A percentile compares a stretch with the other conserved stretches of the same genome.
phyloP scores from a whole-genome alignment of 2,113 vertebrate genomes.

The Hemibagrus wyckioides region DNA sequence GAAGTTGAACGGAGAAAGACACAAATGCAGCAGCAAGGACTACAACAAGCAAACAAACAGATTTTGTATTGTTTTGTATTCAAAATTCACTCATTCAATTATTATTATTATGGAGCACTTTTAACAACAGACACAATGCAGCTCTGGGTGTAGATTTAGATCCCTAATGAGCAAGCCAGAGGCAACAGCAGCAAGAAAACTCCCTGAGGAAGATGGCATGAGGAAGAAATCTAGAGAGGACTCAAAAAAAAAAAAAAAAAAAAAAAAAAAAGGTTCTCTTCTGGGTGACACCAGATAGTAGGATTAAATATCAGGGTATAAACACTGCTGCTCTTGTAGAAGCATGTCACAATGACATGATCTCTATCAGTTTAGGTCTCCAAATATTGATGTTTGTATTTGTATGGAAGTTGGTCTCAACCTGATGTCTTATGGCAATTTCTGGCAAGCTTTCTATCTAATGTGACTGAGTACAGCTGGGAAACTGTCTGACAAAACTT shows the following conservation, averaged over 20 bases:
- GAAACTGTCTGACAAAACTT: background rate
- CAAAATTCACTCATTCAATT: background rate
- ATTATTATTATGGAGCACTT: background rate
- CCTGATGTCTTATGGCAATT: background rate
- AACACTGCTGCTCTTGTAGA: background rate
- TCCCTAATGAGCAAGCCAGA: background rate
- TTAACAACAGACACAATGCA: background rate
- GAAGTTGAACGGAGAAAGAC: conserved; percentile 22
- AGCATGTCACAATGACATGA: too few species aligned
- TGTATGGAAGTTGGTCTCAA: background rate
- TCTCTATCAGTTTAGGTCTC: background rate
- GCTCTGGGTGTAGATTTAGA: background rate
- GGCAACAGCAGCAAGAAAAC: background rate
- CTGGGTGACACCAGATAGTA: background rate
- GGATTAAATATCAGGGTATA: background rate
- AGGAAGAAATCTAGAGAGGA: background rate
- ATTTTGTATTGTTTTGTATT: background rate
- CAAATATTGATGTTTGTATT: background rate
- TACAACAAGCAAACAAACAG: background rate
- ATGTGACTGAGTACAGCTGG: background rate
- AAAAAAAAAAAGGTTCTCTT: background rate
- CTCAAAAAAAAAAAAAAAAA: background rate
- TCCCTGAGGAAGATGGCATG: background rate
- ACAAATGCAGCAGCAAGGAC: conserved; percentile 7
- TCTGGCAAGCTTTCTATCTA: background rate